Base-by-base conservation (phyloP, 2,797 vertebrate genomes). In the Ctenochaetus hawaiiensis region DNA sequence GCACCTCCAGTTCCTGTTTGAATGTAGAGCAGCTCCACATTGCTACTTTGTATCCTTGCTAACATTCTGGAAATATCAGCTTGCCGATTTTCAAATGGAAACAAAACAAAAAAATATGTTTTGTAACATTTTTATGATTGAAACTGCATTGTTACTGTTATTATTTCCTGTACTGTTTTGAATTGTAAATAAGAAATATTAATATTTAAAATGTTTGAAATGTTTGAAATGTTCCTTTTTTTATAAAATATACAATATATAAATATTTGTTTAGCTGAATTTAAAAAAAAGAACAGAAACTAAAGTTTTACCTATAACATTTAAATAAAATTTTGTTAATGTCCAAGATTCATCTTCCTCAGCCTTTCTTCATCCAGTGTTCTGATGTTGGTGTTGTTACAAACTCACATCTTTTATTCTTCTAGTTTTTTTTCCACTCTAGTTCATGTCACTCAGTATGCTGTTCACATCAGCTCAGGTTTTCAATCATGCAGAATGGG, bases 131-230 rank as follows among this genome's bases (percentile, higher is more conserved):
- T 96, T 91, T 95, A 95, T 90, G 91, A 92, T 89, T 91, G 91
- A 96, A 91, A 89, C 89, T 89, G 92, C 92, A 92, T 93, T 93
- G 86, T 94, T 92, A 90, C 85, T 90, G 88, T 94, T 95, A 93
- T 95, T 93, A 92, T 96, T 96, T 97, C 93, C 94, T 96, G 95
- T 95, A 93, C 89, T 96, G 97, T 97, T 97, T 97, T 95, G 93
- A 95, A 93, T 90, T 99, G 98, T 99, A 99, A 96, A 99, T 99
- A 99, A 96, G 96, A 98, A 97, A 96, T 97, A 96, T 97, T 96
- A 94, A 95, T 97, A 97, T 97, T 97, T 95, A 96, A 97, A 96
- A 96, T 95, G 95, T 96, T 96, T 97, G 87, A 91, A 90, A 90
- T 88, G 82, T 91, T 92, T 30, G 30, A 30, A 30, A 30, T 30